Evolutionary conservation across 2,797 vertebrate genomes (phyloP), one percentile per base, ranked within the genome.

Genomic region (Premnoplex brunnescens): DNA sequence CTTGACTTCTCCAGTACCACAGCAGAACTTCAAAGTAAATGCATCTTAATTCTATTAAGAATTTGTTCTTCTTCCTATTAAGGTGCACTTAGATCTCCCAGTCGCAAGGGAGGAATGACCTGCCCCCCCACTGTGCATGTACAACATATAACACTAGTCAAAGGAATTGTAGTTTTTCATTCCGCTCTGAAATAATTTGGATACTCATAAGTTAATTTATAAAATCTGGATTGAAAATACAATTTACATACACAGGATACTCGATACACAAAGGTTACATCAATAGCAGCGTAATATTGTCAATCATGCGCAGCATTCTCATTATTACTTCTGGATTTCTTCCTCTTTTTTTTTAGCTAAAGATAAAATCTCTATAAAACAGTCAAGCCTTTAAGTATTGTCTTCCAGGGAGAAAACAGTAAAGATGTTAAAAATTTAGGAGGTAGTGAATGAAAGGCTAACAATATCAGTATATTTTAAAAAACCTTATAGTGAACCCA

Each of bases 371-470:
- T 93, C 82, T 96, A 95, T 41, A 96, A 94, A 97, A 97, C 96
- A 97, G 96, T 97, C 95, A 98, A 97, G 97, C 97, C 97, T 97
- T 96, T 88, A 96, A 97, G 88, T 96, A 86, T 97, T 95, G 91
- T 92, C 92, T 89, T 95, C 89, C 94, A 94, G 79, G 96, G 91
- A 97, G 83, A 95, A 95, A 88, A 94, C 59, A 56, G 56, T 59
- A 82, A 36, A 96, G 92, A 97, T 96, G 96, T 96, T 96, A 73
- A 95, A 97, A 97, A 93, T 93, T 85, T 94, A 97, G 97, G 98
- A 98, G 98, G 98, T 98, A 98, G 98, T 97, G 91, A 97, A 97
- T 97, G 92, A 97, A 97, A 98, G 95, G 94, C 95, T 96, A 97
- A 93, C 77, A 88, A 88, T 91, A 95, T 58, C 91, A 95, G 96